Conservation (phyloP, 1,140 invertebrate species). For the Leptoteleia sp. region DNA sequence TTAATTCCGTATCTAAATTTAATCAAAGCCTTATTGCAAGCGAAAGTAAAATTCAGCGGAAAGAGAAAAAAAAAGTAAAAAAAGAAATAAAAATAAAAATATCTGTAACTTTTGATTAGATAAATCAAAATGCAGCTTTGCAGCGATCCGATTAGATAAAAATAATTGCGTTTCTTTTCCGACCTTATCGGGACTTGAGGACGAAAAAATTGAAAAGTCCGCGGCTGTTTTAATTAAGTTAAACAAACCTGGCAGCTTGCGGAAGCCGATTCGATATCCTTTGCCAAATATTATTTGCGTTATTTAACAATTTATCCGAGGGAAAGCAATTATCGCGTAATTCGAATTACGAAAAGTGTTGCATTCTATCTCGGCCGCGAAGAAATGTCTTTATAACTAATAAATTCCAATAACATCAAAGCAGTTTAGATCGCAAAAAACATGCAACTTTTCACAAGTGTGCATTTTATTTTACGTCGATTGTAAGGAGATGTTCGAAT, state of each 20-base stretch:
- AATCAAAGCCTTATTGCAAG: constrained; percentile 16
- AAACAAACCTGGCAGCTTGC: constrained; percentile 11
- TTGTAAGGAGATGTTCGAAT: background rate
- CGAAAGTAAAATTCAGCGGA: constrained; percentile 14
- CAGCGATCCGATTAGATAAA: constrained; percentile 34
- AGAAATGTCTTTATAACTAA: background rate
- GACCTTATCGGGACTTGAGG: constrained; percentile 13
- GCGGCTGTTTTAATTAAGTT: constrained; percentile 21
- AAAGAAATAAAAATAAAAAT: constrained; percentile 4
- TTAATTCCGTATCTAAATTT: constrained; percentile 5
- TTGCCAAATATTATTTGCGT: constrained; percentile 23
- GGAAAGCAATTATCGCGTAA: constrained; percentile 15
- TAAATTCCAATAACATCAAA: constrained; percentile 12
- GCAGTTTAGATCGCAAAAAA: constrained; percentile 4
- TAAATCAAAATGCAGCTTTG: constrained; percentile 25
- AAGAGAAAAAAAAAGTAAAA: too few species aligned
- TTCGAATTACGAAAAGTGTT: background rate
- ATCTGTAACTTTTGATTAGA: constrained; percentile 17
- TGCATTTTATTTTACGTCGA: background rate
- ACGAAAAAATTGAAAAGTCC: constrained; percentile 10
- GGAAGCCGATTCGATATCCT: constrained; percentile 4
- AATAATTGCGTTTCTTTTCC: constrained; percentile 29
- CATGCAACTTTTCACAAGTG: background rate
- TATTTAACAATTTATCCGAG: constrained; percentile 1
- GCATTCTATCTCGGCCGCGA: background rate